Percentiles rank a stretch among this genome's conserved stretches.
These are phyloP conservation scores for Myotis davidii DNA, from an alignment of 2,113 vertebrate species.

Conservation along the genomic window DNA sequence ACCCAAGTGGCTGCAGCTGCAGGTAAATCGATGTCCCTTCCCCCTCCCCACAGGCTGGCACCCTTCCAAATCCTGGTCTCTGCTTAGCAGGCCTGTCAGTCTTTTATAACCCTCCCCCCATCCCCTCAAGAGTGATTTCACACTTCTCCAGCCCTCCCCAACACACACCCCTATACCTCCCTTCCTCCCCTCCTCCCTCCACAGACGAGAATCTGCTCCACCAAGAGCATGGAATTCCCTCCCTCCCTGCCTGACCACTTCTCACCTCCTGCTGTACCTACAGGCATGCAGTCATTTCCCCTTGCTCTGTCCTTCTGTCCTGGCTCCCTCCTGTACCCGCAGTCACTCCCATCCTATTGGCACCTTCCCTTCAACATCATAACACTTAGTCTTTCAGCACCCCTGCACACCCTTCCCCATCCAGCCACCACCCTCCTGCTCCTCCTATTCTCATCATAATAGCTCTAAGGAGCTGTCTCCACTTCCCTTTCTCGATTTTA, in stretches of 20 bases:
- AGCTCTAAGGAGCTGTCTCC: not conserved
- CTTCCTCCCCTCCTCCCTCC: not conserved
- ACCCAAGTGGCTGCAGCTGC: not conserved
- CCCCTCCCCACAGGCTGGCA: not conserved
- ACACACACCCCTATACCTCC: not conserved
- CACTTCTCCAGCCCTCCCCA: not conserved
- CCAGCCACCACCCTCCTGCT: not conserved
- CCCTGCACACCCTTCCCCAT: not conserved
- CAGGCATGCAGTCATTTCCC: fast-evolving
- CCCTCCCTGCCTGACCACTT: not conserved
- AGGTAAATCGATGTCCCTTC: not conserved
- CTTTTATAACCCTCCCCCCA: not conserved
- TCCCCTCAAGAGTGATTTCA: not conserved
- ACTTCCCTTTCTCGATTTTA: not conserved
- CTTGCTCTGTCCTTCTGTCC: not conserved
- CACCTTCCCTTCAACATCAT: not conserved
- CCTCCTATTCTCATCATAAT: not conserved
- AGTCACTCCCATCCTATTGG: not conserved
- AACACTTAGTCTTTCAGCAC: not conserved
- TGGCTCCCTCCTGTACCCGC: not conserved
- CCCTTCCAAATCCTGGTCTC: slow-evolving; percentile 3
- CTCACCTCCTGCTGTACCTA: not conserved
- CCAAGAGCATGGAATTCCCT: not conserved
- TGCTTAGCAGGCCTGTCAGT: not conserved
- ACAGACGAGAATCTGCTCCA: not conserved